A percentile compares a stretch with the other conserved stretches of the same genome.
phyloP scores from a whole-genome alignment of 2,113 vertebrate species.

The crab-eating macaque (Macaca fascicularis) region DNA sequence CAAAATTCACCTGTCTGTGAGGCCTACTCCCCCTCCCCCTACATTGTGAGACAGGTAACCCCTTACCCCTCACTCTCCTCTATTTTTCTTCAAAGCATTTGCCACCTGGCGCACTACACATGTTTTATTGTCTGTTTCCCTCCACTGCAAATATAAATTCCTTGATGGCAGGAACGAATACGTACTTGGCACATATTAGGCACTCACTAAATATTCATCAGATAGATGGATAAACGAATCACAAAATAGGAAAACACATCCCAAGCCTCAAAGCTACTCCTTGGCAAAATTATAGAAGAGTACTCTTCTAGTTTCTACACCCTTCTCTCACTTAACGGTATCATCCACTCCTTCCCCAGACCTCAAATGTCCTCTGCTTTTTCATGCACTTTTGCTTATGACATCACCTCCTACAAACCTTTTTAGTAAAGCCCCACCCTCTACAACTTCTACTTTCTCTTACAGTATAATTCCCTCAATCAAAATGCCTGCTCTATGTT shows the following conservation, averaged over 20 bases:
- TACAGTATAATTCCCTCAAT: not conserved
- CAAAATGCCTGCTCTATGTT: not conserved
- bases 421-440: not conserved
- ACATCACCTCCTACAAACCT: not conserved
- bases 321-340: not conserved
- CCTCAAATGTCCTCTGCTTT: not conserved
- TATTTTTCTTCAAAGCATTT: not conserved
- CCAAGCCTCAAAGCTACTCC: not conserved
- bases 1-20: not conserved
- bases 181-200: not conserved
- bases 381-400: not conserved
- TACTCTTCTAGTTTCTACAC: not conserved
- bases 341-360: not conserved
- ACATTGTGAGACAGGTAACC: not conserved
- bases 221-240: slow-evolving; percentile 23
- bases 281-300: not conserved
- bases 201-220: not conserved
- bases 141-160: not conserved
- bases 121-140: not conserved
- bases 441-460: not conserved
- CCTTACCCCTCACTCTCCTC: not conserved
- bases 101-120: not conserved
- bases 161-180: slow-evolving; percentile 4
- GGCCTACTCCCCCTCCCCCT: not conserved
- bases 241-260: not conserved